Evolutionary conservation across 1,140 invertebrate genomes (phyloP).

Genomic region (Maniola jurtina): DNA sequence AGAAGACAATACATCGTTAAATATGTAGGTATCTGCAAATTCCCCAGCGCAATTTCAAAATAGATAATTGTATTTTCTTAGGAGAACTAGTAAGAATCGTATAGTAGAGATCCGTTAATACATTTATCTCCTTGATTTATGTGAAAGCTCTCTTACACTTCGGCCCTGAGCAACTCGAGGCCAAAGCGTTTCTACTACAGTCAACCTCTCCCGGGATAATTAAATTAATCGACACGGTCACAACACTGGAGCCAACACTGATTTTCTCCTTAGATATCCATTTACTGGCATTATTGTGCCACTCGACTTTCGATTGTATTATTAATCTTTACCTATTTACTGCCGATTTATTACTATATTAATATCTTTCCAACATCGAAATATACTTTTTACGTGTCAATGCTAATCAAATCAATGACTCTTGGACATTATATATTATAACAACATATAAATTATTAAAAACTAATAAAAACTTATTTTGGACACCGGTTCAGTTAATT

Average conservation of each 20-base stretch:
- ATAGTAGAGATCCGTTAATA: not conserved
- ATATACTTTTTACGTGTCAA: not conserved
- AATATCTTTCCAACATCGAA: not conserved
- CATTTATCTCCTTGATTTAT: conserved; percentile 9
- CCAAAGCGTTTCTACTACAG: conserved; percentile 8
- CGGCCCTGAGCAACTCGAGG: conserved; percentile 5
- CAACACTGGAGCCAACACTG: conserved; percentile 56
- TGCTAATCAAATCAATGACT: no score
- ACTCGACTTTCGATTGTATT: conserved; percentile 66
- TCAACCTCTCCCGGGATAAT: conserved; percentile 45
- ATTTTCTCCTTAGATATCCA: conserved; percentile 73
- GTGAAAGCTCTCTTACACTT: conserved; percentile 3
- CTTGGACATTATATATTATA: no score
- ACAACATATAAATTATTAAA: no score
- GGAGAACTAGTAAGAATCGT: not conserved
- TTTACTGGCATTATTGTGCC: conserved; percentile 65
- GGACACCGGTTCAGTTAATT: not conserved
- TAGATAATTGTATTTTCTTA: not conserved
- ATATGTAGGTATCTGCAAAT: no score
- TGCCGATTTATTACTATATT: conserved; percentile 5
- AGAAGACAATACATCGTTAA: no score
- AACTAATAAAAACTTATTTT: not conserved
- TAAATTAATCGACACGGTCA: conserved; percentile 67
- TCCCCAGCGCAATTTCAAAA: not conserved
- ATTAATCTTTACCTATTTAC: conserved; percentile 22